phyloP scores from a whole-genome alignment of 2,797 vertebrate genomes.

The Gymnocypris eckloni region DNA sequence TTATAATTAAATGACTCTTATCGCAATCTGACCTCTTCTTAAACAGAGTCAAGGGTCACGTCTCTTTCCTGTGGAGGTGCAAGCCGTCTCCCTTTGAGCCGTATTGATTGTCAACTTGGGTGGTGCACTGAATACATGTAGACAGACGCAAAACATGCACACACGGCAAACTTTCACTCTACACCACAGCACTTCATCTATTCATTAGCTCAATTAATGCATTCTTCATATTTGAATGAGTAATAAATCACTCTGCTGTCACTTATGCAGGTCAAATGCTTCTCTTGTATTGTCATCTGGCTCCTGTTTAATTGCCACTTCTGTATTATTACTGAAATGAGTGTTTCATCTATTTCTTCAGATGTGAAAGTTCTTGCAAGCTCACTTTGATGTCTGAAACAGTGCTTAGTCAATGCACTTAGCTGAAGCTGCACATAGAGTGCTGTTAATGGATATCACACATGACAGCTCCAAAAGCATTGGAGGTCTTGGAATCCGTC shows the following conservation, averaged over 20 bases:
- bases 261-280: constrained; percentile 37
- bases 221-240: constrained; percentile 41
- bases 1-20: constrained; percentile 45
- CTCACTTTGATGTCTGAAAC: constrained; percentile 36
- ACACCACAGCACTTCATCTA: constrained; percentile 39
- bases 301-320: constrained; percentile 31
- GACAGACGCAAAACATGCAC: constrained; percentile 26
- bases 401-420: constrained; percentile 15
- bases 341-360: constrained; percentile 35
- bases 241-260: constrained; percentile 35
- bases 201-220: constrained; percentile 48
- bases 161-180: constrained; percentile 24
- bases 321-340: constrained; percentile 17
- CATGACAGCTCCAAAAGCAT: background rate
- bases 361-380: constrained; percentile 16
- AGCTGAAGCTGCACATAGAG: constrained; percentile 4
- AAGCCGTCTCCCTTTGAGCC: constrained; percentile 65
- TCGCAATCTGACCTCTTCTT: constrained; percentile 46
- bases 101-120: constrained; percentile 67
- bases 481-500: constrained; percentile 1
- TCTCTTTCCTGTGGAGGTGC: constrained; percentile 61
- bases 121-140: constrained; percentile 58
- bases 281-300: constrained; percentile 21
- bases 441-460: constrained; percentile 28
- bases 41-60: constrained; percentile 57